Evolutionary conservation across 2,888 invertebrate species (phyloP), one percentile per base, ranked within the genome.

Genomic region (Cosmopolites sordidus): DNA sequence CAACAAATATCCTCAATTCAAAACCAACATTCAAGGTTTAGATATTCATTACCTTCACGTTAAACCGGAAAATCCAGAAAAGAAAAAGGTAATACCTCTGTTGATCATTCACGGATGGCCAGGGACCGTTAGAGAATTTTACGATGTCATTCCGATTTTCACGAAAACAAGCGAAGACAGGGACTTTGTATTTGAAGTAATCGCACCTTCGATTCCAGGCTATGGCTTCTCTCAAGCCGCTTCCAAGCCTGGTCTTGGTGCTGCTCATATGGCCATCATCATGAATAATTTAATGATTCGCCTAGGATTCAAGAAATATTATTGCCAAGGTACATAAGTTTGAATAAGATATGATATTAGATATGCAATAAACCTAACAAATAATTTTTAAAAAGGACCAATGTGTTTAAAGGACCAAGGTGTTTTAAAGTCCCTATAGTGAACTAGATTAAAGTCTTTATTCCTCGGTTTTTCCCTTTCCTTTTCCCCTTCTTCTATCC

Each of bases 101-200:
- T 72, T 90, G 1, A 62, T 94, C 33, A 71, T 88, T 11, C 93
- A 94, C 68, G 94, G 94, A 30, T 94, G 94, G 93, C 92, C 93
- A 0, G 91, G 92, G 1, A 90, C 89, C 0, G 79, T 92, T 1
- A 76, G 84, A 14, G 93, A 94, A 73, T 93, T 92, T 73, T 86
- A 87, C 65, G 83, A 84, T 43, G 72, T 89, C 0, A 83, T 90
- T 42, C 88, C 89, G 0, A 66, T 81, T 37, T 74, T 91, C 9
- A 71, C 69, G 1, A 82, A 79, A 0, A 75, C 75, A 0, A 73
- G 75, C 40, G 63, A 73, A 0, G 79, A 76, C 1, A 70, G 76
- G 29, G 74, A 82, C 58, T 83, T 83, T 58, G 83, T 82, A 0
- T 86, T 87, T 63, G 86, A 87, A 69, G 74, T 85, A 47, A 76